Base-by-base conservation (phyloP, 2,113 vertebrate species). In the Seriola aureovittata region DNA sequence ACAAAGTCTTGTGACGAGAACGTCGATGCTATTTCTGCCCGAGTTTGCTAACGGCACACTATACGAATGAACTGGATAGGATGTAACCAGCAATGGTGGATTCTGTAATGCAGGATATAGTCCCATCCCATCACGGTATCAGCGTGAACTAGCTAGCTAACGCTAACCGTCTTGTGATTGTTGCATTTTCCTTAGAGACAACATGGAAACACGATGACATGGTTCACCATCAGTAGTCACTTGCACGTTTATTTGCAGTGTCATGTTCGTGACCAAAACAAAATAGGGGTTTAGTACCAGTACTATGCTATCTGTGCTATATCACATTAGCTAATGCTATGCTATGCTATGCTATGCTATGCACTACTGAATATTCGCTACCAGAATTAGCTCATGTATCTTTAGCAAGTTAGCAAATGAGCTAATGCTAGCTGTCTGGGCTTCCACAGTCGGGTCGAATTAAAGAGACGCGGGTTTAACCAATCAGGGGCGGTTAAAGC, bases 391-490 rank as follows among this genome's bases (percentile, higher is more conserved):
- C 54, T 71, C 11, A 12, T 38, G 67, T 68, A 76, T 54, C 19
- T 64, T 42, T 68, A 66, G 67, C 58, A 50, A 36, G 19, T 80
- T 81, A 75, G 78, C 69, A 52, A 2, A 21, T 13, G 34, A 69
- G 67, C 72, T 87, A 73, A 82, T 57, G 65, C 44, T 79, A 73
- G 71, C 70, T 71, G 32, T 3, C 9, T 36, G 44, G 8, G 42
- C 21, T 69, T 66, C 14, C 6, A 57, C 46, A 11, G 23, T 62
- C 34, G 25, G 48, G 63, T 63, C 46, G 34, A 80, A 38, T 90
- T 89, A 93, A 91, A 92, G 84, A 70, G 79, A 81, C 75, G 13
- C 54, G 3, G 40, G 1, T 8, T 75, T 8, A 83, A 75, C 86
- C 90, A 88, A 87, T 88, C 76, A 66, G 59, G 1, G 63, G 8